Conservation (phyloP, 2,888 invertebrate genomes). For the Himalopsyche tibetana region DNA sequence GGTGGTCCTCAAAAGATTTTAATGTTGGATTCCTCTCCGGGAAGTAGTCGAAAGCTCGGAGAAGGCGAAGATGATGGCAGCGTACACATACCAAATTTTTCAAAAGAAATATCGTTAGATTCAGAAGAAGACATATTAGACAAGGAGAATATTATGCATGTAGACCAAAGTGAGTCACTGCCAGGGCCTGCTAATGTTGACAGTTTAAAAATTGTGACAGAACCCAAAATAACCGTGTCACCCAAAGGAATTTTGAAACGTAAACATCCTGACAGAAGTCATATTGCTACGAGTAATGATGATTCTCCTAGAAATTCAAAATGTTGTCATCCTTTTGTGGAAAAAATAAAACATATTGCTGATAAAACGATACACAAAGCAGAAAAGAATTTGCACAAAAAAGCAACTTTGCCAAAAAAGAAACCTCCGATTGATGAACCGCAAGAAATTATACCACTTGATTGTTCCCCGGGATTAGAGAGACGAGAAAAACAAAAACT, state of each 20-base stretch:
- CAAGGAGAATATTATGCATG: slow-evolving; percentile 69
- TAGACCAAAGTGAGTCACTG: slow-evolving; percentile 68
- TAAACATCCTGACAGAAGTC: slow-evolving; percentile 70
- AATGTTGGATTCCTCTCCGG: slow-evolving; percentile 75
- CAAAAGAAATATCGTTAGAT: slow-evolving; percentile 74
- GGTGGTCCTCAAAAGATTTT: slow-evolving; percentile 73
- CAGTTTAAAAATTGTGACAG: slow-evolving; percentile 65
- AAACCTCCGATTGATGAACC: slow-evolving; percentile 71
- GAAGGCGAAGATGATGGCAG: slow-evolving; percentile 71
- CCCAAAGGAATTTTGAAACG: slow-evolving; percentile 78
- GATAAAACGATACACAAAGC: slow-evolving; percentile 78
- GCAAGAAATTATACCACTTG: slow-evolving; percentile 79
- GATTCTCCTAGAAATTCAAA: slow-evolving; percentile 76
- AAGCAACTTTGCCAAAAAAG: slow-evolving; percentile 72
- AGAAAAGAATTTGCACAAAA: slow-evolving; percentile 69
- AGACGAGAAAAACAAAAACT: slow-evolving; percentile 75
- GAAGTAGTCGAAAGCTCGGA: slow-evolving; percentile 75
- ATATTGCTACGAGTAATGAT: slow-evolving; percentile 69
- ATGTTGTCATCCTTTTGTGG: slow-evolving; percentile 80
- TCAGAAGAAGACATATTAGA: slow-evolving; percentile 74
- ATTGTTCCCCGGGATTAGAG: slow-evolving; percentile 79
- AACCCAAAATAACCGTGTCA: slow-evolving; percentile 72
- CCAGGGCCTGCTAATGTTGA: slow-evolving; percentile 67
- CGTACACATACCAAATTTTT: slow-evolving; percentile 75
- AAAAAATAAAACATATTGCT: slow-evolving; percentile 81